These are phyloP conservation scores for Agrochola lota DNA, from an alignment of 2,888 invertebrate genomes.

Conservation along the genomic window DNA sequence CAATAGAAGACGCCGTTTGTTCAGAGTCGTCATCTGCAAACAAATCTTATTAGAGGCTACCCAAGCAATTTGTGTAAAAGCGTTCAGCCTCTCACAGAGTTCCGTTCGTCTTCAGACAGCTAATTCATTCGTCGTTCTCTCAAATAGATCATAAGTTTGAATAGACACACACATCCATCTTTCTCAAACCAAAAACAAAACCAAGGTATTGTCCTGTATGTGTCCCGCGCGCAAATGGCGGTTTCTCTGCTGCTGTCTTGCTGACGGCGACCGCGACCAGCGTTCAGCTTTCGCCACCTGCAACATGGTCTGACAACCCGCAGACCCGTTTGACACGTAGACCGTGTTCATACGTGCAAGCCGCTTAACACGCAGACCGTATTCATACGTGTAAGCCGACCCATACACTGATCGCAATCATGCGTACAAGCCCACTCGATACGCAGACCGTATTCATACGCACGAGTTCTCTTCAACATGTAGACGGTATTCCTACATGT, in stretches of 20 bases:
- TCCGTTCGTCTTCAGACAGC: neutral
- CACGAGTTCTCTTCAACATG: too few relatives aligned
- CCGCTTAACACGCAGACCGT: too few relatives aligned
- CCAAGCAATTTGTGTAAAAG: neutral
- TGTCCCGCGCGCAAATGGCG: neutral
- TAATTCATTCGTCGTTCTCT: constrained; percentile 8
- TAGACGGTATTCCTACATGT: too few relatives aligned
- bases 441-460: too few relatives aligned
- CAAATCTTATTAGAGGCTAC: neutral
- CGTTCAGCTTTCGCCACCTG: constrained; percentile 3
- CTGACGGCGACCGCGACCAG: neutral
- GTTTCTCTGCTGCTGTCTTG: neutral
- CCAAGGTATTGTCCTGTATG: too few relatives aligned
- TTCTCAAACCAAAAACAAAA: neutral
- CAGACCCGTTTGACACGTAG: neutral
- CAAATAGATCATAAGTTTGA: constrained; percentile 8
- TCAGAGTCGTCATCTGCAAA: constrained; percentile 9
- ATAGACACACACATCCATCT: constrained; percentile 10
- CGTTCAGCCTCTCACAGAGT: neutral
- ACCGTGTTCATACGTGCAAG: too few relatives aligned
- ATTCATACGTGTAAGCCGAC: too few relatives aligned
- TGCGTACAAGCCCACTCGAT: too few relatives aligned
- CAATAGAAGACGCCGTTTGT: constrained; percentile 1
- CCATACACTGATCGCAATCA: too few relatives aligned
- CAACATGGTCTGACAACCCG: constrained; percentile 1